Conservation (phyloP, 2,888 invertebrate species). For the Palloptera scutellata region DNA sequence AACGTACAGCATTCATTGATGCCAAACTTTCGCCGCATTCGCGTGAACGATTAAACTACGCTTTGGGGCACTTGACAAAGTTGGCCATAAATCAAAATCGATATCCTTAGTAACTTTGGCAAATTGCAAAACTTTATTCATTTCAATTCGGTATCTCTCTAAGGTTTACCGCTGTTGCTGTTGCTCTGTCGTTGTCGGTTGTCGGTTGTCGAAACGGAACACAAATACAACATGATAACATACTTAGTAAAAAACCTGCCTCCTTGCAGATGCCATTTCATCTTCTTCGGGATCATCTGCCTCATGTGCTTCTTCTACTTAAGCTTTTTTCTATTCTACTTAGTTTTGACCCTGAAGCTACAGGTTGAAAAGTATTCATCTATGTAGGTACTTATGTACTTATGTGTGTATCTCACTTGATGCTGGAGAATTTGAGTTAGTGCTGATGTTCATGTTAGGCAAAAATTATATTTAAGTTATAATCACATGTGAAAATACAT, state of each 20-base stretch:
- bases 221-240: not conserved
- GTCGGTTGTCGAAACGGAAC: not conserved
- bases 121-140: slow-evolving; percentile 34
- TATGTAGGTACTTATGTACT: slow-evolving; percentile 1
- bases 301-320: not conserved
- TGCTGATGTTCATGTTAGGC: not conserved
- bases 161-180: not conserved
- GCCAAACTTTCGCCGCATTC: too few species aligned
- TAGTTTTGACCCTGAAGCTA: slow-evolving; percentile 4
- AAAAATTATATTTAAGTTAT: not conserved
- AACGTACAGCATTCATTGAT: too few species aligned
- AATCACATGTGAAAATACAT: too few species aligned
- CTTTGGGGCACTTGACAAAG: slow-evolving; percentile 20
- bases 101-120: slow-evolving; percentile 28
- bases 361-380: slow-evolving; percentile 11
- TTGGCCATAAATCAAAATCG: slow-evolving; percentile 34
- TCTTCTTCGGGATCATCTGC: not conserved
- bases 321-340: too few species aligned
- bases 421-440: not conserved
- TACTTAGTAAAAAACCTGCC: not conserved
- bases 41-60: not conserved
- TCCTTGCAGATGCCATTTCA: too few species aligned
- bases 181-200: not conserved
- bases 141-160: slow-evolving; percentile 14
- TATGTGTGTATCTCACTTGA: not conserved